phyloP scores from a whole-genome alignment of 2,113 vertebrate species.

The Phaetusa simplex region DNA sequence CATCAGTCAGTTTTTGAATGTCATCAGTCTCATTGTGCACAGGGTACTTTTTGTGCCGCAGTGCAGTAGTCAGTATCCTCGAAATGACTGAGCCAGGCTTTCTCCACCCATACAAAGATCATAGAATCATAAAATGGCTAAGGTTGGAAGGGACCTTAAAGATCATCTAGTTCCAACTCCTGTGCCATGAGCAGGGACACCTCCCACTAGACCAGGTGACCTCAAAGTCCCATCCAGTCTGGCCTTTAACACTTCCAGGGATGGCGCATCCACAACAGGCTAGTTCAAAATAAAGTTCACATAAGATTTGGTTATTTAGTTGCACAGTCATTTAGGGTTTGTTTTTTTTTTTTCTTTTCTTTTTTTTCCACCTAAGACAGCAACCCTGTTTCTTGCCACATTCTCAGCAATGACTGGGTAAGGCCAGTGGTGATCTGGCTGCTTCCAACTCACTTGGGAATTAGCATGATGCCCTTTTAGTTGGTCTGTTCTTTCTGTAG shows the following conservation, averaged over 20 bases:
- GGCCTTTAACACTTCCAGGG: neutral
- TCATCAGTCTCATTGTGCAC: neutral
- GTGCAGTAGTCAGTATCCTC: neutral
- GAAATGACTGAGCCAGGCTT: neutral
- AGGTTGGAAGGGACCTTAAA: neutral
- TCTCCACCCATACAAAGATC: neutral
- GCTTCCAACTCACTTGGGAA: neutral
- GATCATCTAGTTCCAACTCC: neutral
- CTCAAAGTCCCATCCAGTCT: neutral
- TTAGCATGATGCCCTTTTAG: neutral
- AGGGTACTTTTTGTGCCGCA: accelerated
- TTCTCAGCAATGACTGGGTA: neutral
- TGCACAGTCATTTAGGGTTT: neutral
- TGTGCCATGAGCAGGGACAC: neutral
- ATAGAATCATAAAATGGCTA: neutral
- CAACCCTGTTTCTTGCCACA: neutral
- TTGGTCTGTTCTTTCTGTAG: neutral
- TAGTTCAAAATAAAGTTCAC: neutral
- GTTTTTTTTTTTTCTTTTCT: neutral
- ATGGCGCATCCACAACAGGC: neutral
- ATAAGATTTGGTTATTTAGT: neutral
- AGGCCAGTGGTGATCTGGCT: neutral
- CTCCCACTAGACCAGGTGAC: neutral
- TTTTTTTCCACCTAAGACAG: neutral
- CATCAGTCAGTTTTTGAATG: neutral